A percentile compares a stretch with the other conserved stretches of the same genome.
phyloP scores from a whole-genome alignment of 2,113 vertebrate species.

The Xenopus borealis region DNA sequence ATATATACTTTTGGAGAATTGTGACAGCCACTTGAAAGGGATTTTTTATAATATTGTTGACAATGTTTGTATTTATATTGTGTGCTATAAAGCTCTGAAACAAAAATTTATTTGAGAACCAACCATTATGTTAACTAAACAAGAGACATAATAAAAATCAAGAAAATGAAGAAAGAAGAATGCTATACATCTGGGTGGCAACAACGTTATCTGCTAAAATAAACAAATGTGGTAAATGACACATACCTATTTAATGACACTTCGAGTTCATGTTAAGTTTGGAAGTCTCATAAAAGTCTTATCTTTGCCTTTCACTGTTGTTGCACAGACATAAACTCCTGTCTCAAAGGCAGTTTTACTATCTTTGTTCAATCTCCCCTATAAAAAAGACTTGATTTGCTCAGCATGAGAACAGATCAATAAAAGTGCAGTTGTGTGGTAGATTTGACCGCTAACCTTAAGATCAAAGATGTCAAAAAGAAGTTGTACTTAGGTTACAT shows the following conservation, averaged over 20 bases:
- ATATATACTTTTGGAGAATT: background rate
- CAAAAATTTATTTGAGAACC: slow-evolving; percentile 35
- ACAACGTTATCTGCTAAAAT: slow-evolving; percentile 70
- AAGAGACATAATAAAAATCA: slow-evolving; percentile 35
- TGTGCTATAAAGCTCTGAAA: slow-evolving; percentile 24
- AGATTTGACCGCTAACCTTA: slow-evolving; percentile 74
- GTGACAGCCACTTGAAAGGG: slow-evolving; percentile 17
- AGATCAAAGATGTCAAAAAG: slow-evolving; percentile 82
- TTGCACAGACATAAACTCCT: slow-evolving; percentile 77
- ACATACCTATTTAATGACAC: slow-evolving; percentile 81
- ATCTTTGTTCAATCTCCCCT: slow-evolving; percentile 79
- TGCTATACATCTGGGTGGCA: slow-evolving; percentile 68
- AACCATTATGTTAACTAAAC: slow-evolving; percentile 8
- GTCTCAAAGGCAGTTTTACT: slow-evolving; percentile 81
- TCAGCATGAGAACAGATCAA: slow-evolving; percentile 90
- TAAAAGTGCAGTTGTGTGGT: slow-evolving; percentile 77
- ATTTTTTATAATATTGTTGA: slow-evolving; percentile 31
- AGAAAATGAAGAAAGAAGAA: slow-evolving; percentile 51
- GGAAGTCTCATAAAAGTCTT: slow-evolving; percentile 84
- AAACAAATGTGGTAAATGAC: slow-evolving; percentile 76
- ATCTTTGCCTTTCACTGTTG: slow-evolving; percentile 84
- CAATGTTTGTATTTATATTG: slow-evolving; percentile 15
- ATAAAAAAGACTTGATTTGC: slow-evolving; percentile 88
- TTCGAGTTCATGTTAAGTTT: slow-evolving; percentile 80
- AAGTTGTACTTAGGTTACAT: slow-evolving; percentile 67